These are phyloP conservation scores for Entosphenus tridentatus DNA, from an alignment of 2,113 vertebrate genomes.

Conservation along the genomic window DNA sequence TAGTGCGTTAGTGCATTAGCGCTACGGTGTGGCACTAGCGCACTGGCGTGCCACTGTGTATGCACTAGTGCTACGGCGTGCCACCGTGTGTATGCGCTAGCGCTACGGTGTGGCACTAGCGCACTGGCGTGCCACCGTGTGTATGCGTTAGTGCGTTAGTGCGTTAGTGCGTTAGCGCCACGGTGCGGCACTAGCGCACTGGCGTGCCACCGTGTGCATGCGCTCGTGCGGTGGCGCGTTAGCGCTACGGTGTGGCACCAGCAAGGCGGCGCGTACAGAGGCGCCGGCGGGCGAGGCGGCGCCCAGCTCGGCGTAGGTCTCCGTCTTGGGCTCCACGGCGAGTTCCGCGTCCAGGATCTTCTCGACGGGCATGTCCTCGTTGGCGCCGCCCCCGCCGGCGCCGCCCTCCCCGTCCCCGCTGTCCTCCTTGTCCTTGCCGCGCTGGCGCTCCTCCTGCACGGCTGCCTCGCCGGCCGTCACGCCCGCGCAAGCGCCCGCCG, in stretches of 20 bases:
- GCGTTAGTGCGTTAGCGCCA: no score
- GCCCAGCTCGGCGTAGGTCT: constrained; percentile 80
- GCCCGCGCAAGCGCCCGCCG: no score
- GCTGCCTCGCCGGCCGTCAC: constrained; percentile 22
- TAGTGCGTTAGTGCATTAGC: no score
- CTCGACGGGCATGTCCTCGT: constrained; percentile 96
- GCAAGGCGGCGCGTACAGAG: constrained; percentile 40
- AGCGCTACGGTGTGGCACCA: not conserved
- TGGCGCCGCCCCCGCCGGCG: constrained; percentile 64
- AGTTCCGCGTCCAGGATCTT: constrained; percentile 89
- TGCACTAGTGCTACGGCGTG: no score
- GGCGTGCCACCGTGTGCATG: no score
- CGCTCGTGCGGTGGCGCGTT: not conserved
- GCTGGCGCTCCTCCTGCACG: constrained; percentile 87
- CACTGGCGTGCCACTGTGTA: no score
- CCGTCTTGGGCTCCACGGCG: constrained; percentile 86
- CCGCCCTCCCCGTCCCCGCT: constrained; percentile 30
- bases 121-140: no score
- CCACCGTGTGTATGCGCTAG: no score
- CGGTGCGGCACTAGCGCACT: no score
- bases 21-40: no score
- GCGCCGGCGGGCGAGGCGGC: constrained; percentile 46
- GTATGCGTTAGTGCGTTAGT: no score
- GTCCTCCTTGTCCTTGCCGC: constrained; percentile 74
- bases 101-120: no score